Evolutionary conservation across 2,113 vertebrate species (phyloP).

Genomic region (Gallinago undulata): DNA sequence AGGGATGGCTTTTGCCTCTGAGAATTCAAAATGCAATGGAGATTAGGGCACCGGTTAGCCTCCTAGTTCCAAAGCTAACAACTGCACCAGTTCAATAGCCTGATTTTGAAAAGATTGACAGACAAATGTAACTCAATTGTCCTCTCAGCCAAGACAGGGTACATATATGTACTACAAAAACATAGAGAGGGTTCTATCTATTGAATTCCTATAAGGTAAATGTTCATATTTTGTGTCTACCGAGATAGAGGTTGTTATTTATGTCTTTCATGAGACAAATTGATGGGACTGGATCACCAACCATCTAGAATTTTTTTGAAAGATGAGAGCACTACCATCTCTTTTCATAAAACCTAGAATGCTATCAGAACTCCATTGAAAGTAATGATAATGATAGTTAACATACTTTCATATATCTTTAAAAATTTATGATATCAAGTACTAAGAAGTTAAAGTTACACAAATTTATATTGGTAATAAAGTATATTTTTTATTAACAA

Average conservation of each 20-base stretch:
- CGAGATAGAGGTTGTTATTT: neutral
- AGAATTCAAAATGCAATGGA: neutral
- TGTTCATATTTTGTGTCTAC: neutral
- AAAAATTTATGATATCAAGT: neutral
- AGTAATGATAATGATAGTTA: neutral
- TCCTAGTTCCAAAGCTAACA: neutral
- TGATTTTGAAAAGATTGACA: neutral
- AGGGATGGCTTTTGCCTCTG: neutral
- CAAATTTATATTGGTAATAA: neutral
- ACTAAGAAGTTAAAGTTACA: neutral
- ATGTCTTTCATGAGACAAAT: rapidly evolving
- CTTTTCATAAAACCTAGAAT: neutral
- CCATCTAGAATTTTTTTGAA: neutral
- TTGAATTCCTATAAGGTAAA: neutral
- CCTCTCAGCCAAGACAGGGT: neutral
- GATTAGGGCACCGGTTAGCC: rapidly evolving
- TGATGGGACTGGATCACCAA: neutral
- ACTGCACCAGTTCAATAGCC: neutral
- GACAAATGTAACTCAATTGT: neutral
- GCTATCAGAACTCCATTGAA: neutral
- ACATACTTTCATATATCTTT: neutral
- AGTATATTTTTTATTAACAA: neutral
- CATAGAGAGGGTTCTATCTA: neutral
- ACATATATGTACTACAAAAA: neutral
- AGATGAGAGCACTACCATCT: neutral